Conservation (phyloP, 1,140 invertebrate genomes). For the Ceratina calcarata region DNA sequence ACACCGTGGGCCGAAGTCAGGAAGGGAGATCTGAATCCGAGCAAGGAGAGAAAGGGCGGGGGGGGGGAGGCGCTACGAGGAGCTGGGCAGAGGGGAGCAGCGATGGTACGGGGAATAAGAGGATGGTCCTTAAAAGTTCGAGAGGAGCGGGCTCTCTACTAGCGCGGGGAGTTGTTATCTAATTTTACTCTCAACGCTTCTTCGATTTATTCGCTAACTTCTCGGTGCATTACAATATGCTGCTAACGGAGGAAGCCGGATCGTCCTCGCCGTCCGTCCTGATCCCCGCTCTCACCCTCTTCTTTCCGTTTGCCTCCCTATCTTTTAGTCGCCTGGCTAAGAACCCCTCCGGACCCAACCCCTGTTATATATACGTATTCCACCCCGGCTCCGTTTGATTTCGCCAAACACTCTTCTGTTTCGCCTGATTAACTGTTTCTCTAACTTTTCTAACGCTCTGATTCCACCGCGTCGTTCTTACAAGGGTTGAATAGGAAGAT, state of each 20-base stretch:
- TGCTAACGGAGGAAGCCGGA: conserved; percentile 73
- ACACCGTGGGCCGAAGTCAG: not conserved
- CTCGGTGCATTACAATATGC: conserved; percentile 80
- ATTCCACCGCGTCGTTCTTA: not conserved
- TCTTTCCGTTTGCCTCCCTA: conserved; percentile 19
- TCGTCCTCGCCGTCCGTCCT: conserved; percentile 61
- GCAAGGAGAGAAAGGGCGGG: conserved; percentile 32
- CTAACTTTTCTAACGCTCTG: conserved; percentile 9
- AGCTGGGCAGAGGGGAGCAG: conserved; percentile 52
- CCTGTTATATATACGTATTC: conserved; percentile 19
- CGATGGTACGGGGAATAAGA: conserved; percentile 68
- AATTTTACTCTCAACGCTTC: conserved; percentile 81
- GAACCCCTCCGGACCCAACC: conserved; percentile 5
- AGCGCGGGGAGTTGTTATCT: conserved; percentile 79
- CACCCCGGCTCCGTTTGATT: conserved; percentile 28
- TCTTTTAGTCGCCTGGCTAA: conserved; percentile 20
- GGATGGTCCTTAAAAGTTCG: conserved; percentile 80
- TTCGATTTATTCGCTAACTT: conserved; percentile 81
- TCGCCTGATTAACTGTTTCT: conserved; percentile 28
- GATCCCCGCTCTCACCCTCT: conserved; percentile 36
- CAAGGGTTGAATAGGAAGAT: not conserved
- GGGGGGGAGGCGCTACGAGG: conserved; percentile 45
- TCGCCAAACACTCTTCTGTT: conserved; percentile 35
- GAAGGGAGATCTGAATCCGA: conserved; percentile 26
- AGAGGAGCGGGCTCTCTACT: conserved; percentile 71